A percentile compares a stretch with the other conserved stretches of the same genome.
phyloP scores from a whole-genome alignment of 1,140 invertebrate genomes.

The Papilio glaucus region DNA sequence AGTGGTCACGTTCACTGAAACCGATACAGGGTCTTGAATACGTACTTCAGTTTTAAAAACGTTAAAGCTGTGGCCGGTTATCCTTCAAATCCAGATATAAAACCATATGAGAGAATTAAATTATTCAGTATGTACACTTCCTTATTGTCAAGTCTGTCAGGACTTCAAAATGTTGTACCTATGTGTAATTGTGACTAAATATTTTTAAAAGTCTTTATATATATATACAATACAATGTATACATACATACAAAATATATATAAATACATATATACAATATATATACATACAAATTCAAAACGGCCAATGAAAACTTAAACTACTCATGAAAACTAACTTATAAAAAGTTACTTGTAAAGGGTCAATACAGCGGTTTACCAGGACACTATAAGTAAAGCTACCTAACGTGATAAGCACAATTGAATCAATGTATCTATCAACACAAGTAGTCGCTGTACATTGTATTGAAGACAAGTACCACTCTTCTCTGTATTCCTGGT shows the following conservation, averaged over 20 bases:
- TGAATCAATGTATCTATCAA: constrained; percentile 16
- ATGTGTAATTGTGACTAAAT: neutral
- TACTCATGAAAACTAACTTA: neutral
- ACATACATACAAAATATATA: too few species aligned
- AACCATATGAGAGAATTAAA: neutral
- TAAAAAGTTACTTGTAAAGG: neutral
- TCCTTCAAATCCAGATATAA: constrained; percentile 14
- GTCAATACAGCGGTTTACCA: constrained; percentile 6
- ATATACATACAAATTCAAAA: too few species aligned
- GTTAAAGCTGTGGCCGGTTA: constrained; percentile 17
- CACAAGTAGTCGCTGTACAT: neutral
- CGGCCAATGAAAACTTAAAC: too few species aligned
- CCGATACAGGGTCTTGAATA: constrained; percentile 37
- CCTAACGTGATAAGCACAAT: neutral
- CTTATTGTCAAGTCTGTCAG: neutral
- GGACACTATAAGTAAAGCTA: neutral
- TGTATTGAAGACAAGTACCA: neutral
- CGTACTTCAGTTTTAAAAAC: constrained; percentile 38
- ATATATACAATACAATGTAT: too few species aligned
- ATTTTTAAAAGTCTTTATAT: too few species aligned
- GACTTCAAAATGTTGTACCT: neutral
- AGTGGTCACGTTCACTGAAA: constrained; percentile 34
- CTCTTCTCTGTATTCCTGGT: neutral
- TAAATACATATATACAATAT: too few species aligned
- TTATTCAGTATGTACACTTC: neutral